Evolutionary conservation across 2,888 invertebrate species (phyloP).

Genomic region (Epinotia nisella): DNA sequence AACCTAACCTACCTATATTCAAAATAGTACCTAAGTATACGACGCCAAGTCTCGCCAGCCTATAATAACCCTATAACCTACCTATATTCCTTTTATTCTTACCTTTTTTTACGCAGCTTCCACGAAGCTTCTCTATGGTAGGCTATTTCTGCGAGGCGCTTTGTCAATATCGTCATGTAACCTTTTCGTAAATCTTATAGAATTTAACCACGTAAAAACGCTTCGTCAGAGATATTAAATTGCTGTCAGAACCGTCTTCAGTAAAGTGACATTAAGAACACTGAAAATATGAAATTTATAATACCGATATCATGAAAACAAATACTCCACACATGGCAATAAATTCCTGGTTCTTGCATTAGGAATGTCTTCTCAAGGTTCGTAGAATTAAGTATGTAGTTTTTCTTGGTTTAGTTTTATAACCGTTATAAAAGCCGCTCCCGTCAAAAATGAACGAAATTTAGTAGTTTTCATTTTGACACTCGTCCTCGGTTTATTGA

Average conservation of each 20-base stretch:
- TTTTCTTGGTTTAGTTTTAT: background rate
- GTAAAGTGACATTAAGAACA: background rate
- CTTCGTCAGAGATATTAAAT: background rate
- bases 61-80: no score
- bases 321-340: background rate
- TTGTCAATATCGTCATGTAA: background rate
- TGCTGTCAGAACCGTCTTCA: background rate
- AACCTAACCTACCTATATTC: no score
- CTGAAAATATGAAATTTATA: constrained; percentile 4
- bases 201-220: background rate
- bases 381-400: background rate
- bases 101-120: no score
- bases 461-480: no score
- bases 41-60: no score
- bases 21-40: no score
- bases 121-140: background rate
- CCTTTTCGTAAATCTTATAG: background rate
- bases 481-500: no score
- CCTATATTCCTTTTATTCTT: no score
- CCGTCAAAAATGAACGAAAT: no score
- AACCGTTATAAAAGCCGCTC: background rate
- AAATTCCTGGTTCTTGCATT: constrained; percentile 2
- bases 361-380: constrained; percentile 2
- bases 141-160: background rate
- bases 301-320: constrained; percentile 2